A percentile compares a stretch with the other conserved stretches of the same genome.
Conservation (phyloP, 2,888 invertebrate species). For the Elaeidobius kamerunicus region DNA sequence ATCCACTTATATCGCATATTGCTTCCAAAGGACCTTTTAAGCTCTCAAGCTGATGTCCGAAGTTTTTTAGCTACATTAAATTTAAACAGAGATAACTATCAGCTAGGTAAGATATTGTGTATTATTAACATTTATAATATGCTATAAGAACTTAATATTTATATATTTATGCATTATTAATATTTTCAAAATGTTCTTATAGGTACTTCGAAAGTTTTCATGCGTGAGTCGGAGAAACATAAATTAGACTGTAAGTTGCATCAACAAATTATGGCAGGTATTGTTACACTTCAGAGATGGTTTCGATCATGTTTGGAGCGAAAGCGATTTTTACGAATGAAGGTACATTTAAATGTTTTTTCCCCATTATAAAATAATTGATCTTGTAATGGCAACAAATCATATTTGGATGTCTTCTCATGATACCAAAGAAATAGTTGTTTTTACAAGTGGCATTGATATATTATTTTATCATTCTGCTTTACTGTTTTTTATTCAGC, state of each 20-base stretch:
- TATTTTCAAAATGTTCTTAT: too few species aligned
- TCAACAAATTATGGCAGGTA: slow-evolving; percentile 90
- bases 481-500: too few species aligned
- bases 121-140: too few species aligned
- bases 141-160: not conserved
- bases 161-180: too few species aligned
- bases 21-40: slow-evolving; percentile 80
- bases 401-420: too few species aligned
- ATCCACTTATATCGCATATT: slow-evolving; percentile 89
- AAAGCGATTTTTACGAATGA: slow-evolving; percentile 69
- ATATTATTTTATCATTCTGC: too few species aligned
- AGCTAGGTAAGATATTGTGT: slow-evolving; percentile 62
- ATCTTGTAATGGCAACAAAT: too few species aligned
- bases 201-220: slow-evolving; percentile 79
- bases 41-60: slow-evolving; percentile 82
- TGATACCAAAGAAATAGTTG: too few species aligned
- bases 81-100: slow-evolving; percentile 86
- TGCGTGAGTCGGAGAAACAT: slow-evolving; percentile 91
- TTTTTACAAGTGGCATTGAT: too few species aligned
- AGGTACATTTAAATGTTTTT: too few species aligned
- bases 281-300: slow-evolving; percentile 90
- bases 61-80: slow-evolving; percentile 80
- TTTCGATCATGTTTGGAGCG: slow-evolving; percentile 78
- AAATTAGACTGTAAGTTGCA: slow-evolving; percentile 89
- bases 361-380: too few species aligned